Conservation (phyloP, 2,113 vertebrate genomes). For the Camelus dromedarius region DNA sequence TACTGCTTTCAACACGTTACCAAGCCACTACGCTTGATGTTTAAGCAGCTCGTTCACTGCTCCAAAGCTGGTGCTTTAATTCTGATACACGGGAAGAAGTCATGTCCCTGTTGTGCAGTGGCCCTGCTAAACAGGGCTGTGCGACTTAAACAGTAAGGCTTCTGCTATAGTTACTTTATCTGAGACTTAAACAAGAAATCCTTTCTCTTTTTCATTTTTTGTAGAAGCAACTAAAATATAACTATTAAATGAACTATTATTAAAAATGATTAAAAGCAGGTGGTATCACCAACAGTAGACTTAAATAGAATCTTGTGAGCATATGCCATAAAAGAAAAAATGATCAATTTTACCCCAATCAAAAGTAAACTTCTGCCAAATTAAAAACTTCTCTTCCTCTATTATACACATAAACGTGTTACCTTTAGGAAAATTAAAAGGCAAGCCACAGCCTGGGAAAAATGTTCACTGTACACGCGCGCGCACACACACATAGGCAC, state of each 20-base stretch:
- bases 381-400: background rate
- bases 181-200: background rate
- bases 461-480: background rate
- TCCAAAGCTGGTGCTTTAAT: background rate
- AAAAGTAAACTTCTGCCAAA: conserved; percentile 15
- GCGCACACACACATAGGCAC: no score
- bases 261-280: background rate
- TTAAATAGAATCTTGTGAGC: background rate
- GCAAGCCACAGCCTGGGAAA: background rate
- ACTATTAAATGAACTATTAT: background rate
- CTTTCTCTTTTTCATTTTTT: background rate
- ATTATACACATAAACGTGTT: background rate
- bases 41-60: background rate
- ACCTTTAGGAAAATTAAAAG: conserved; percentile 17
- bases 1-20: background rate
- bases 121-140: background rate
- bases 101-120: background rate
- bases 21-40: background rate
- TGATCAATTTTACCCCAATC: background rate
- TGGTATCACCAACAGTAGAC: background rate
- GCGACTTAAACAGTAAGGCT: background rate
- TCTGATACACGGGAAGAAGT: background rate
- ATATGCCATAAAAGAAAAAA: conserved; percentile 26
- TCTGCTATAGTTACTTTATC: background rate
- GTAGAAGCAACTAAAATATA: background rate